Evolutionary conservation across 30 jellyfish, hydroid and myxozoan species (phyloP).

Genomic region (Hydractinia symbiolongicarpus): DNA sequence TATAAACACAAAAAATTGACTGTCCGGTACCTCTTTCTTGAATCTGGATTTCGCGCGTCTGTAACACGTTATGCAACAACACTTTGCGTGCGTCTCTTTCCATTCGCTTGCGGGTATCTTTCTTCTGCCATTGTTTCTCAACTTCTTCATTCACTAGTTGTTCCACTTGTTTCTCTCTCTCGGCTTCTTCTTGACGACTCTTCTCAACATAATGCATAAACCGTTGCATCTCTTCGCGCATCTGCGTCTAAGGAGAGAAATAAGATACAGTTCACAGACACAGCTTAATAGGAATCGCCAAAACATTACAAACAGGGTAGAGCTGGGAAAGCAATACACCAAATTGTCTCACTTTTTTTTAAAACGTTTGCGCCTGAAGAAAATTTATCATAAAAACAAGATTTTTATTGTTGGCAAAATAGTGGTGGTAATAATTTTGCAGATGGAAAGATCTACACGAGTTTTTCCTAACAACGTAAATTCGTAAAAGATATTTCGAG

Average conservation of each 20-base stretch:
- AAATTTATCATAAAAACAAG: too few relatives aligned
- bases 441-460: too few relatives aligned
- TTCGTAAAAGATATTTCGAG: too few relatives aligned
- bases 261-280: too few relatives aligned
- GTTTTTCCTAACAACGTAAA: too few relatives aligned
- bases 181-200: constrained; percentile 66
- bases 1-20: background rate
- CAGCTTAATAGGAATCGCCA: too few relatives aligned
- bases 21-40: constrained; percentile 54
- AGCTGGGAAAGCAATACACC: too few relatives aligned
- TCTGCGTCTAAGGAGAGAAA: constrained; percentile 37
- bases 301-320: too few relatives aligned
- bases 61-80: constrained; percentile 53
- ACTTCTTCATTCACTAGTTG: constrained; percentile 63
- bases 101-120: constrained; percentile 60
- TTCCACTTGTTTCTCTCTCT: constrained; percentile 44
- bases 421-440: too few relatives aligned
- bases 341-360: too few relatives aligned
- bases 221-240: constrained; percentile 82
- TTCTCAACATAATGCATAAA: constrained; percentile 83
- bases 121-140: constrained; percentile 67
- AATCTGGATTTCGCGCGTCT: constrained; percentile 66
- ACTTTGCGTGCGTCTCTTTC: constrained; percentile 76
- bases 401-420: too few relatives aligned
- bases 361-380: too few relatives aligned